phyloP scores from a whole-genome alignment of 1,140 invertebrate species.

The Rhopalosiphum padi region DNA sequence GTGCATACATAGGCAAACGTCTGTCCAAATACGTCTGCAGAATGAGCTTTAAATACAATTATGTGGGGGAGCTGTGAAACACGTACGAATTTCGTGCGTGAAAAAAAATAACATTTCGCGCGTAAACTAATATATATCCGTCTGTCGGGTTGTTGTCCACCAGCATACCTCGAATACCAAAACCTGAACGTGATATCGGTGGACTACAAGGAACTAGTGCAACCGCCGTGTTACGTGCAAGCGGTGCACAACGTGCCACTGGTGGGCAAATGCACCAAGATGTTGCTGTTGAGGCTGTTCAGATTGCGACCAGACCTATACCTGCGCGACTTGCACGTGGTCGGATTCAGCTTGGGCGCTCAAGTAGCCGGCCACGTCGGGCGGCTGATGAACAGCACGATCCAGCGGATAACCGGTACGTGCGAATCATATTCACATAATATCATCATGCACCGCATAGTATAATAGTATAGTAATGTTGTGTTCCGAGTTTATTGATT shows the following conservation, averaged over 20 bases:
- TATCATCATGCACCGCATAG: too few species aligned
- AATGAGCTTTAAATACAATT: too few species aligned
- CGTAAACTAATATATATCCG: not conserved
- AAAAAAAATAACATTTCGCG: not conserved
- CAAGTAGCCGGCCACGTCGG: constrained; percentile 72
- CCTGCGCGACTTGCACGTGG: constrained; percentile 69
- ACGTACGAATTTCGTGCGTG: too few species aligned
- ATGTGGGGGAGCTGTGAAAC: too few species aligned
- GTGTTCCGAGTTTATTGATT: too few species aligned
- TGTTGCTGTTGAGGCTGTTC: constrained; percentile 63
- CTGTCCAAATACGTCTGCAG: too few species aligned
- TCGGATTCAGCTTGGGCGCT: constrained; percentile 79
- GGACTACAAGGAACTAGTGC: constrained; percentile 70
- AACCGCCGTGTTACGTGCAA: constrained; percentile 69
- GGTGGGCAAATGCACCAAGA: constrained; percentile 67
- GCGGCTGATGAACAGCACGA: constrained; percentile 62
- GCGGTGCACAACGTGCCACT: constrained; percentile 68
- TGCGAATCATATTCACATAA: not conserved
- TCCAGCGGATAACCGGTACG: constrained; percentile 64
- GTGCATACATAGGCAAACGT: too few species aligned
- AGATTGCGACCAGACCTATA: constrained; percentile 62
- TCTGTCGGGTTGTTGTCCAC: not conserved
- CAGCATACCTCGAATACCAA: constrained; percentile 67
- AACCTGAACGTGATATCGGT: constrained; percentile 70
- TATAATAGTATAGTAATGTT: too few species aligned